These are phyloP conservation scores for Carettochelys insculpta DNA, from an alignment of 2,113 vertebrate species.

Conservation along the genomic window DNA sequence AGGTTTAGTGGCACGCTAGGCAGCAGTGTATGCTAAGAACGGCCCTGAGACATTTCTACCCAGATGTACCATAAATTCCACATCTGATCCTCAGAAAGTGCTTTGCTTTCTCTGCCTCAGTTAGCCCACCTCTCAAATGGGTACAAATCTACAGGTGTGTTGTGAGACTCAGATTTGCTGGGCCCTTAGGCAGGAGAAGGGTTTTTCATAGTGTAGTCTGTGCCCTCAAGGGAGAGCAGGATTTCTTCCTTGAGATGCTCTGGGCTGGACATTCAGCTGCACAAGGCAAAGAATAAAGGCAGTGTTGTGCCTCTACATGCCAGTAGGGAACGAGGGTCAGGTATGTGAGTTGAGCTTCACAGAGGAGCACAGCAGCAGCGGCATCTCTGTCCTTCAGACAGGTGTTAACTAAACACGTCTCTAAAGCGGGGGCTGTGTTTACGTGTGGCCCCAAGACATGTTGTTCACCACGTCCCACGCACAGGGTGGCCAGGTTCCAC, in stretches of 20 bases:
- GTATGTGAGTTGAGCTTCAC: background rate
- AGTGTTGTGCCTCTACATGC: background rate
- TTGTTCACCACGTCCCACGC: too few relatives aligned
- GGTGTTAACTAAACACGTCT: rapidly evolving
- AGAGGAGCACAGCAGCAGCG: background rate
- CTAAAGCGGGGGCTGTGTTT: background rate
- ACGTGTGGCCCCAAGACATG: too few relatives aligned
- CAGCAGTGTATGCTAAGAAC: too few relatives aligned
- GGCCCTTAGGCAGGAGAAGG: background rate
- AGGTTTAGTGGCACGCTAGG: too few relatives aligned
- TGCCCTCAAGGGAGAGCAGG: background rate
- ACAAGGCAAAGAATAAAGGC: background rate
- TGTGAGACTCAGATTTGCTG: background rate
- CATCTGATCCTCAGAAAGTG: background rate
- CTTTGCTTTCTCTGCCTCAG: background rate
- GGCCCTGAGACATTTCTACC: too few relatives aligned
- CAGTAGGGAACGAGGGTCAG: rapidly evolving
- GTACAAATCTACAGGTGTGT: background rate
- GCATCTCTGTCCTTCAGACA: background rate
- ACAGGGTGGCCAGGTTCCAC: too few relatives aligned
- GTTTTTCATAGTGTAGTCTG: background rate
- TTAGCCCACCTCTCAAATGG: background rate
- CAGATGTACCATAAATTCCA: background rate
- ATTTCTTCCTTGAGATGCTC: background rate
- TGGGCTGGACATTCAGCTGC: background rate